These are phyloP conservation scores for Drosophila limbata DNA, from an alignment of 2,888 invertebrate species.

Conservation along the genomic window DNA sequence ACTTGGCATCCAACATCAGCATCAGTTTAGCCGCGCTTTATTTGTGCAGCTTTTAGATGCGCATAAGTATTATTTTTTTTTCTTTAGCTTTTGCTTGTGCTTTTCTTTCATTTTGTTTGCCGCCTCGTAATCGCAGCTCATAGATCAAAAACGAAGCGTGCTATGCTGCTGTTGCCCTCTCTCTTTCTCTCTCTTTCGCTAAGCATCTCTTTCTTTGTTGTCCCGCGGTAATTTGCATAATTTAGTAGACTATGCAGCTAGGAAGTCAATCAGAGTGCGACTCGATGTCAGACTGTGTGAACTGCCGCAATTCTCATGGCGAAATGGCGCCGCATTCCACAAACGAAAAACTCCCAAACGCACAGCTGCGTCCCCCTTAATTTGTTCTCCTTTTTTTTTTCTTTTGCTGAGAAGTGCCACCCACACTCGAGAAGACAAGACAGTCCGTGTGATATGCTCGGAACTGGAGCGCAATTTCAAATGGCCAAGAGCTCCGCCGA, in stretches of 20 bases:
- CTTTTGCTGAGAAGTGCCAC: slow-evolving; percentile 18
- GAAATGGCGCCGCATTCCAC: slow-evolving; percentile 55
- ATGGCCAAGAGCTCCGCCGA: slow-evolving; percentile 36
- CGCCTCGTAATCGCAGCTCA: slow-evolving; percentile 74
- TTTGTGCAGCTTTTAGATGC: slow-evolving; percentile 73
- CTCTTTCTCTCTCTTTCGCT: slow-evolving; percentile 7
- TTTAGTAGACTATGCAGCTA: slow-evolving; percentile 41
- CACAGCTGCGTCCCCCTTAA: slow-evolving; percentile 44
- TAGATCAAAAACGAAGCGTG: slow-evolving; percentile 70
- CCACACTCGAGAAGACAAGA: slow-evolving; percentile 15
- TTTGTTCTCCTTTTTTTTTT: neutral
- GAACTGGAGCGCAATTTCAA: slow-evolving; percentile 47
- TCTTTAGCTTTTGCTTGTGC: slow-evolving; percentile 1
- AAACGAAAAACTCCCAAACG: slow-evolving; percentile 29
- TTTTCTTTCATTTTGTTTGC: slow-evolving; percentile 28
- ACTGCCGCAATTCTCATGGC: slow-evolving; percentile 59
- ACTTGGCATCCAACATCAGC: slow-evolving; percentile 55
- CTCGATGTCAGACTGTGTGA: slow-evolving; percentile 44
- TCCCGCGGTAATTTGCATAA: slow-evolving; percentile 60
- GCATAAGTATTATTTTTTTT: slow-evolving; percentile 38
- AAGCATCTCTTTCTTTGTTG: slow-evolving; percentile 1
- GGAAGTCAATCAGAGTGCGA: slow-evolving; percentile 51
- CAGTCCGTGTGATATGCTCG: slow-evolving; percentile 11
- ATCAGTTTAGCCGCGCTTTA: slow-evolving; percentile 65
- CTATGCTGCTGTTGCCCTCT: slow-evolving; percentile 14